Base-by-base conservation (phyloP, 2,113 vertebrate species). In the Nycticryphes semicollaris region DNA sequence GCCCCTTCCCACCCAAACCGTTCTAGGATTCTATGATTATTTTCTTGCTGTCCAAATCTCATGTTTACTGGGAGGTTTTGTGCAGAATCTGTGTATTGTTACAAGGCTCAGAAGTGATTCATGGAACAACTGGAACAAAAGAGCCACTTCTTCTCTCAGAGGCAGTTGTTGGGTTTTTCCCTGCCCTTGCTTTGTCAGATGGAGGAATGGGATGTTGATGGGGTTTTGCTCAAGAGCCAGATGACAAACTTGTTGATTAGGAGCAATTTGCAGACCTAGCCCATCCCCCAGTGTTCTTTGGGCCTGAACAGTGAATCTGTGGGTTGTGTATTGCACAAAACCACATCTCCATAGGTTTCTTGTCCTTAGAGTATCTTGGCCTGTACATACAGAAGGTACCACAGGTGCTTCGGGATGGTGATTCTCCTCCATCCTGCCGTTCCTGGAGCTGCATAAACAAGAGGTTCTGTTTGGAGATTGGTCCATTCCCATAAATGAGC, bases 371-470 rank as follows among this genome's bases (percentile, higher is more conserved):
- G 45, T 22, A 25, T 18, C 22, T 27, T 20, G 45, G 9, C 19
- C 24, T 67, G 13, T 10, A 6, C 5, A 1, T 8, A 28, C 14
- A 3, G 15, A 24, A 24, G 10, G 30, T 43, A 22, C 50, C 24
- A 1, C 1, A 2, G 28, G 1, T 8, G 3, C 53, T 18, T 43
- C 31, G 31, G 21, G 16, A 10, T 14, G 31, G 10, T 37, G 27
- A 18, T 7, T 1, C 19, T n/a, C 20, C 41, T 78, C 41, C 6
- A 1, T 31, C 3, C 13, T 28, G 62, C 68, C 64, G 37, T 39
- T 66, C 73, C n/a, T 14, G 27, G 18, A 6, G 3, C 53, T 24
- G 43, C 1, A 12, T 11, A 43, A 76, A 33, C 31, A 17, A 19
- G 48, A 43, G 77, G 6, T 62, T 12, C 48, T 48, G 63, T 25